These are phyloP conservation scores for Apocheima hispidaria DNA, from an alignment of 2,888 invertebrate genomes.

Conservation along the genomic window DNA sequence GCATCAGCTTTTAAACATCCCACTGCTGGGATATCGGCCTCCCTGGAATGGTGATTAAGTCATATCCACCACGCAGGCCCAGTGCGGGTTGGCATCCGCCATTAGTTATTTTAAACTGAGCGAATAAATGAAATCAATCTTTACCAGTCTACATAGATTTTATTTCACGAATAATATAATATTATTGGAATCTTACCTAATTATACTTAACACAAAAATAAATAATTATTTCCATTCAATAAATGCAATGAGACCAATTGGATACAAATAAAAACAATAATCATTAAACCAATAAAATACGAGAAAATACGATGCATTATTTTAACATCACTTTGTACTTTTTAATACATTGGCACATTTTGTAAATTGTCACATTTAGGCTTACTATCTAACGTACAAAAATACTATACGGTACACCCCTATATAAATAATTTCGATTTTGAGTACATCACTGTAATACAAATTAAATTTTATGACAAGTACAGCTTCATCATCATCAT, in stretches of 20 bases:
- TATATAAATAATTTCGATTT: conserved; percentile 20
- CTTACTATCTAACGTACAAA: conserved; percentile 22
- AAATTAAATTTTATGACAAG: background rate
- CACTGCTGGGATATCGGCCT: too few species aligned
- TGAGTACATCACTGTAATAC: background rate
- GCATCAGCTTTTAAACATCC: too few species aligned
- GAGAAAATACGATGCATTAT: background rate
- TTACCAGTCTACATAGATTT: conserved; percentile 36
- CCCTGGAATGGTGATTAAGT: too few species aligned
- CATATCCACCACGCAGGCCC: too few species aligned
- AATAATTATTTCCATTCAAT: background rate
- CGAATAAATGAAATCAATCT: conserved; percentile 13
- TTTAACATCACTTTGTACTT: conserved; percentile 2
- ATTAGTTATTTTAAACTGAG: background rate
- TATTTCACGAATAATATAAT: conserved; percentile 13
- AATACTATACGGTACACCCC: conserved; percentile 12
- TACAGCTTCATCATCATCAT: too few species aligned
- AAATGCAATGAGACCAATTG: background rate
- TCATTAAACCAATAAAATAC: background rate
- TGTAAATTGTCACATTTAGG: conserved; percentile 2
- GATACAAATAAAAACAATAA: background rate
- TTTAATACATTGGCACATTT: conserved; percentile 1
- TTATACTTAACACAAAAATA: conserved; percentile 7
- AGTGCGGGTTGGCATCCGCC: too few species aligned
- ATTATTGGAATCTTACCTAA: conserved; percentile 3